These are phyloP conservation scores for Alosa alosa DNA, from an alignment of 2,113 vertebrate species.

Conservation along the genomic window DNA sequence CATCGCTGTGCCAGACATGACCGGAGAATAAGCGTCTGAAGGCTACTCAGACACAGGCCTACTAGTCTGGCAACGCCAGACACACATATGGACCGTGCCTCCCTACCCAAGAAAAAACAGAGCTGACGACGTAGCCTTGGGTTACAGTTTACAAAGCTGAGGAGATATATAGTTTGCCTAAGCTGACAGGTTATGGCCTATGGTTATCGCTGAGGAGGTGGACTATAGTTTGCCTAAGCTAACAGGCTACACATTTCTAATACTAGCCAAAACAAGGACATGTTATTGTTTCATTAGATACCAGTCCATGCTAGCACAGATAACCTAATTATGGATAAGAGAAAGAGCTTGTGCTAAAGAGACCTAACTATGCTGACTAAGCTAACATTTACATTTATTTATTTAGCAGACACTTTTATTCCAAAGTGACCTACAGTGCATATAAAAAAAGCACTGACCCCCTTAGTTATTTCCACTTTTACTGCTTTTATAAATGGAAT, in stretches of 20 bases:
- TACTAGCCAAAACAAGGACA: background rate
- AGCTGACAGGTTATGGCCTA: too few relatives aligned
- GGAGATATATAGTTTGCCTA: background rate
- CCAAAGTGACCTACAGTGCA: too few relatives aligned
- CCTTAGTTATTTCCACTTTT: too few relatives aligned
- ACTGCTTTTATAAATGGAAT: too few relatives aligned
- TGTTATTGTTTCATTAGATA: background rate
- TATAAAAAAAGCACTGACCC: too few relatives aligned
- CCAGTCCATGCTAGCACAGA: background rate
- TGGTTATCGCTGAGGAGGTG: too few relatives aligned
- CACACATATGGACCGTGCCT: background rate
- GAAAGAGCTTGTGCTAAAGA: background rate
- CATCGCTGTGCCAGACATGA: conserved; percentile 9
- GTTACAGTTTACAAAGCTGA: background rate
- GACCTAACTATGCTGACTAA: background rate
- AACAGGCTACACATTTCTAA: too few relatives aligned
- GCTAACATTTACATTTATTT: too few relatives aligned
- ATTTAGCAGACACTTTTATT: too few relatives aligned
- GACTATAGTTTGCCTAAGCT: too few relatives aligned
- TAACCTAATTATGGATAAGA: background rate
- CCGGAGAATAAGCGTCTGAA: background rate
- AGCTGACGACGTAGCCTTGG: background rate
- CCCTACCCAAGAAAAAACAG: background rate
- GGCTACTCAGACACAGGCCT: background rate
- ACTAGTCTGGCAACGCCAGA: background rate